These are phyloP conservation scores for Sminthurinus signatus DNA, from an alignment of 1,140 invertebrate species.

Conservation along the genomic window DNA sequence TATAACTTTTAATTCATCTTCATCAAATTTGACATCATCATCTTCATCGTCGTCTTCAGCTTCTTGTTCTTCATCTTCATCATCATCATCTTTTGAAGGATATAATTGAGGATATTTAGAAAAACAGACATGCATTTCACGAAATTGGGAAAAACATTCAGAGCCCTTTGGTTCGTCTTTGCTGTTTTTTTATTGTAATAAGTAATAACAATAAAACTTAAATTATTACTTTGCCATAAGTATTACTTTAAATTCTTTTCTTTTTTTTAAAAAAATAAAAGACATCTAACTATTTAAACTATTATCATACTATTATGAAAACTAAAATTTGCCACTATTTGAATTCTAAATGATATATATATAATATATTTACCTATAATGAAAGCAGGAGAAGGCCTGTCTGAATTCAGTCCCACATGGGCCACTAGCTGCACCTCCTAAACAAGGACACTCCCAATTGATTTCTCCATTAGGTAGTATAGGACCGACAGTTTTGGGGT, in stretches of 20 bases:
- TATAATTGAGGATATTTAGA: constrained; percentile 79
- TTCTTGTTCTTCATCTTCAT: constrained; percentile 29
- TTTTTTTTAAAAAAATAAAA: no score
- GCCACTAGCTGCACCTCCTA: constrained; percentile 90
- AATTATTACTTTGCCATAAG: not conserved
- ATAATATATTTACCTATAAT: no score
- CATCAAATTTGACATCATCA: constrained; percentile 27
- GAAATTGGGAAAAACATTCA: constrained; percentile 85
- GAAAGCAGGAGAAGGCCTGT: constrained; percentile 91
- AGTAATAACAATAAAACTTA: constrained; percentile 37
- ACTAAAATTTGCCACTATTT: no score
- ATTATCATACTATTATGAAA: constrained; percentile 42
- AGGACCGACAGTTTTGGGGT: constrained; percentile 66
- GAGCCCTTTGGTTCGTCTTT: constrained; percentile 68
- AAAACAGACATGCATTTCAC: constrained; percentile 90
- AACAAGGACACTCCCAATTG: constrained; percentile 94
- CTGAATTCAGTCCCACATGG: constrained; percentile 89
- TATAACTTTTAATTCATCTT: constrained; percentile 25
- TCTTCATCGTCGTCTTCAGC: constrained; percentile 15
- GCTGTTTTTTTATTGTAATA: constrained; percentile 43
- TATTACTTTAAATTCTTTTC: no score
- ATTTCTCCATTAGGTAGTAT: constrained; percentile 82
- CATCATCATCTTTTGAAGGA: constrained; percentile 45
- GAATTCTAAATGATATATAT: no score
- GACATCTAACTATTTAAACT: not conserved